A percentile compares a stretch with the other conserved stretches of the same genome.
Evolutionary conservation across 2,797 vertebrate species (phyloP).

Genomic region (Danio choprae): DNA sequence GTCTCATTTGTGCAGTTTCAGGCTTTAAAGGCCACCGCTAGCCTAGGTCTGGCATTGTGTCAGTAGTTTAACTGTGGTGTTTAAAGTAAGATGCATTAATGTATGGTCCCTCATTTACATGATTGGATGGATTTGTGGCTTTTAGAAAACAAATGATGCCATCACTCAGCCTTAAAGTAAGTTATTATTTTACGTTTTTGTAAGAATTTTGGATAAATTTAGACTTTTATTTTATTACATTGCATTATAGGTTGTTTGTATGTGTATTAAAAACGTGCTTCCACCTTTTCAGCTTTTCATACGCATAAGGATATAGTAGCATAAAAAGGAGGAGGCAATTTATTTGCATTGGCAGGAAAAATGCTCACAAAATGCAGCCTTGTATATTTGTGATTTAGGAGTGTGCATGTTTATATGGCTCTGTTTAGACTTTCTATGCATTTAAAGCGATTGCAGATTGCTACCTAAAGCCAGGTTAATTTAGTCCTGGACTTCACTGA

Average conservation of each 20-base stretch:
- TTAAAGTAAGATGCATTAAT: background rate
- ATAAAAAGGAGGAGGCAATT: background rate
- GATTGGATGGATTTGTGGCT: background rate
- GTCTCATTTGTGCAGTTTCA: background rate
- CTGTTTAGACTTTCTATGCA: background rate
- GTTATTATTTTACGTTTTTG: no score
- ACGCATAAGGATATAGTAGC: background rate
- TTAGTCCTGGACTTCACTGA: conserved; percentile 21
- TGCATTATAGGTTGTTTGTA: background rate
- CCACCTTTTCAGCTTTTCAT: background rate
- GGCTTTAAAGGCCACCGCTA: background rate
- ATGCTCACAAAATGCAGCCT: background rate
- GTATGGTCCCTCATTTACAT: background rate
- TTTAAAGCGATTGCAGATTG: conserved; percentile 35
- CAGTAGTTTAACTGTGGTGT: background rate
- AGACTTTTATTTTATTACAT: background rate
- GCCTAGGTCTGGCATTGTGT: background rate
- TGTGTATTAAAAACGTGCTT: background rate
- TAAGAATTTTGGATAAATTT: no score
- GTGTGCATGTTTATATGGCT: conserved; percentile 24
- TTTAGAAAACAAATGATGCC: background rate
- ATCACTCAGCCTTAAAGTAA: background rate
- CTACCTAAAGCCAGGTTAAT: conserved; percentile 28
- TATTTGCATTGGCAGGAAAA: background rate
- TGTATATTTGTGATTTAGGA: background rate